Conservation (phyloP, 1,140 invertebrate species). For the Sinonovacula constricta region DNA sequence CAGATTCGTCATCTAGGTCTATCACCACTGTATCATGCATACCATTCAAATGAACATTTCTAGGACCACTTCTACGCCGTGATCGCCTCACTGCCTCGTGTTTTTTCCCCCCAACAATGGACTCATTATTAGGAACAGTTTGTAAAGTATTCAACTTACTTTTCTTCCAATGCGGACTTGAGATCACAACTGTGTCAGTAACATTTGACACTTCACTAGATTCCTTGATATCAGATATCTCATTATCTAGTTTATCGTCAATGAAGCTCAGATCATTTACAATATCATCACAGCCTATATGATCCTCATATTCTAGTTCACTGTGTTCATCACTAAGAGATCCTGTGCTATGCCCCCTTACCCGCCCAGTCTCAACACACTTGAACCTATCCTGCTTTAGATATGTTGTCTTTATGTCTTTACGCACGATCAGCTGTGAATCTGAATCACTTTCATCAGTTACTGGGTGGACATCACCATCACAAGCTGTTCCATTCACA, state of each 20-base stretch:
- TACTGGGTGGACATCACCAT: too few relatives aligned
- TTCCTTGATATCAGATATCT: not conserved
- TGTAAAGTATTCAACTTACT: constrained; percentile 10
- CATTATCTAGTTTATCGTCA: constrained; percentile 25
- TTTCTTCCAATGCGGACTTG: constrained; percentile 22
- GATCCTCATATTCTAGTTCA: constrained; percentile 46
- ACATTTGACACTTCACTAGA: not conserved
- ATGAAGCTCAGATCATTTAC: constrained; percentile 34
- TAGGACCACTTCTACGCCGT: not conserved
- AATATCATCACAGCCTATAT: constrained; percentile 51
- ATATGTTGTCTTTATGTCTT: constrained; percentile 55
- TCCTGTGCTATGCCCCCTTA: constrained; percentile 38
- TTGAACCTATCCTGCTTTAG: constrained; percentile 36
- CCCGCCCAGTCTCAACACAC: constrained; percentile 21
- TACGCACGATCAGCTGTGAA: constrained; percentile 51
- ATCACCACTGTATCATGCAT: not conserved
- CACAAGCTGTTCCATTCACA: constrained; percentile 7
- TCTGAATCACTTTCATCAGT: constrained; percentile 59
- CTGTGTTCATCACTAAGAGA: constrained; percentile 40
- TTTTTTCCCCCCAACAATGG: not conserved
- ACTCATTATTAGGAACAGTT: not conserved
- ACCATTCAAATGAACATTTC: not conserved
- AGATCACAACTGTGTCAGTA: constrained; percentile 28
- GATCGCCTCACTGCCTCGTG: too few relatives aligned
- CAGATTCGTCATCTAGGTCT: constrained; percentile 3